Conservation (phyloP, 2,888 invertebrate genomes). For the Mystacides longicornis region DNA sequence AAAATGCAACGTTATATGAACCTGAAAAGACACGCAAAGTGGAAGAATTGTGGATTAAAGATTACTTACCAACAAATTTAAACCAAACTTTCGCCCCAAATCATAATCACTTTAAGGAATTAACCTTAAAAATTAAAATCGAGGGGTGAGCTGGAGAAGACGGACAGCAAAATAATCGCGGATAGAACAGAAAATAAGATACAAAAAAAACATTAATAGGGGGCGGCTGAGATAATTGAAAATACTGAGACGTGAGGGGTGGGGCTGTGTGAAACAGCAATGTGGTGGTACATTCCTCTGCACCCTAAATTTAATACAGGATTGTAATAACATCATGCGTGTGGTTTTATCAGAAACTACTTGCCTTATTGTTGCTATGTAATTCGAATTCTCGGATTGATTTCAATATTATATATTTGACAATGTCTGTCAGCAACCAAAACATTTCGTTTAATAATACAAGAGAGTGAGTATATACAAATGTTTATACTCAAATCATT, state of each 20-base stretch:
- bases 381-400: neutral
- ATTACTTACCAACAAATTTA: no score
- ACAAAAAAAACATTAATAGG: neutral
- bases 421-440: neutral
- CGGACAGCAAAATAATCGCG: neutral
- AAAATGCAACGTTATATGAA: no score
- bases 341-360: neutral
- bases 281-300: conserved; percentile 1
- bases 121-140: neutral
- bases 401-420: neutral
- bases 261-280: neutral
- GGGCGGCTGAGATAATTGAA: neutral
- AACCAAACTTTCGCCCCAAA: no score
- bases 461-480: no score
- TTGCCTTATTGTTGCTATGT: neutral
- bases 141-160: neutral
- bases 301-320: neutral
- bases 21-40: no score
- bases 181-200: neutral
- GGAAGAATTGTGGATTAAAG: no score
- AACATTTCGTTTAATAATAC: no score
- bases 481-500: no score
- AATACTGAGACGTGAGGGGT: conserved; percentile 1
- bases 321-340: neutral
- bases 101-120: no score